A percentile compares a stretch with the other conserved stretches of the same genome.
phyloP scores from a whole-genome alignment of 2,888 invertebrate genomes.

The Slavum lentiscoides region DNA sequence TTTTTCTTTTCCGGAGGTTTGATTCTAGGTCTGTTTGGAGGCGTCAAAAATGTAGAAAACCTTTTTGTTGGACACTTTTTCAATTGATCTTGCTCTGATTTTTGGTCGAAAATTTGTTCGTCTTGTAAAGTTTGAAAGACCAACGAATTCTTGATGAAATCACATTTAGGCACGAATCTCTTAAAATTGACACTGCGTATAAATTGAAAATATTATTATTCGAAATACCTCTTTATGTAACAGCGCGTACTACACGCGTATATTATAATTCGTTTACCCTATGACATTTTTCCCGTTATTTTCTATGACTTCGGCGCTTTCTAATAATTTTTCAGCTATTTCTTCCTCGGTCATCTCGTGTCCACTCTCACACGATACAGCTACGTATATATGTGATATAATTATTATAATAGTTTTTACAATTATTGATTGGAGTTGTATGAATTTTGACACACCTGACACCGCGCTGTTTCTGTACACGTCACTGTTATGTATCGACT shows the following conservation, averaged over 20 bases:
- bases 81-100: slow-evolving; percentile 62
- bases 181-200: slow-evolving; percentile 71
- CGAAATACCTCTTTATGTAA: neutral
- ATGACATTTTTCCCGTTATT: slow-evolving; percentile 72
- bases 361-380: slow-evolving; percentile 12
- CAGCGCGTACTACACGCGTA: no score
- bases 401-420: neutral
- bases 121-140: slow-evolving; percentile 69
- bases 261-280: slow-evolving; percentile 62
- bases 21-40: slow-evolving; percentile 72
- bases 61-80: slow-evolving; percentile 62
- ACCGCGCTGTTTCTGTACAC: slow-evolving; percentile 16
- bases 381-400: neutral
- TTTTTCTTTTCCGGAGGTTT: slow-evolving; percentile 58
- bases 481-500: neutral
- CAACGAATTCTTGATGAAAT: slow-evolving; percentile 70
- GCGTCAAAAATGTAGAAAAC: slow-evolving; percentile 77
- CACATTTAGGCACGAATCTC: slow-evolving; percentile 69
- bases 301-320: slow-evolving; percentile 70
- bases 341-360: slow-evolving; percentile 67
- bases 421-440: neutral
- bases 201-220: slow-evolving; percentile 31
- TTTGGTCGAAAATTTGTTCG: slow-evolving; percentile 63
- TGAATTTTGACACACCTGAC: neutral
- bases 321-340: slow-evolving; percentile 70